Evolutionary conservation across 2,797 vertebrate species (phyloP).

Genomic region (Gephyroberyx darwinii): DNA sequence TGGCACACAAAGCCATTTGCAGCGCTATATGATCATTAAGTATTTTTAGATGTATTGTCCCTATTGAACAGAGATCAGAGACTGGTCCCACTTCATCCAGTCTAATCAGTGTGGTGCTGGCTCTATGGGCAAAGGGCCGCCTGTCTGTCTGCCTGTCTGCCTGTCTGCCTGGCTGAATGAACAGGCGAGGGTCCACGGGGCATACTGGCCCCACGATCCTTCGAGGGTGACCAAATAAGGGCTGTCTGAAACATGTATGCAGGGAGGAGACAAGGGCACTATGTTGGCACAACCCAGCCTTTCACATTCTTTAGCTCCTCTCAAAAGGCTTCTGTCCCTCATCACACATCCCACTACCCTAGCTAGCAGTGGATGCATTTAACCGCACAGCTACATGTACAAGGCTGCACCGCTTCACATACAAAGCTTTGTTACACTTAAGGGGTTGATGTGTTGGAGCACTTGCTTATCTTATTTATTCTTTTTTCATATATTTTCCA

Average conservation of each 20-base stretch:
- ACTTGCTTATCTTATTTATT: too few relatives aligned
- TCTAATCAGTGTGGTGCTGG: constrained; percentile 52
- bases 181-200: constrained; percentile 54
- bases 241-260: constrained; percentile 67
- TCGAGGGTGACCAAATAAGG: constrained; percentile 80
- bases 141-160: constrained; percentile 70
- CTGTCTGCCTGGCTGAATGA: constrained; percentile 68
- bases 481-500: not conserved
- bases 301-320: constrained; percentile 69
- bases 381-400: constrained; percentile 24
- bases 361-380: constrained; percentile 21
- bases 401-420: constrained; percentile 3
- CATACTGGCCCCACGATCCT: constrained; percentile 52
- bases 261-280: constrained; percentile 64
- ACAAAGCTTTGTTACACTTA: not conserved
- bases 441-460: constrained; percentile 19
- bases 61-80: constrained; percentile 43
- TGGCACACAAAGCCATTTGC: constrained; percentile 16
- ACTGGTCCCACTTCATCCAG: constrained; percentile 60
- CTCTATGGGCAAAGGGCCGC: constrained; percentile 58
- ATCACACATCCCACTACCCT: constrained; percentile 46
- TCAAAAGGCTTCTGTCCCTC: constrained; percentile 73
- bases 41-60: constrained; percentile 72
- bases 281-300: constrained; percentile 71
- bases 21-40: constrained; percentile 20